These are phyloP conservation scores for Phortica okadai DNA, from an alignment of 2,888 invertebrate species.

Conservation along the genomic window DNA sequence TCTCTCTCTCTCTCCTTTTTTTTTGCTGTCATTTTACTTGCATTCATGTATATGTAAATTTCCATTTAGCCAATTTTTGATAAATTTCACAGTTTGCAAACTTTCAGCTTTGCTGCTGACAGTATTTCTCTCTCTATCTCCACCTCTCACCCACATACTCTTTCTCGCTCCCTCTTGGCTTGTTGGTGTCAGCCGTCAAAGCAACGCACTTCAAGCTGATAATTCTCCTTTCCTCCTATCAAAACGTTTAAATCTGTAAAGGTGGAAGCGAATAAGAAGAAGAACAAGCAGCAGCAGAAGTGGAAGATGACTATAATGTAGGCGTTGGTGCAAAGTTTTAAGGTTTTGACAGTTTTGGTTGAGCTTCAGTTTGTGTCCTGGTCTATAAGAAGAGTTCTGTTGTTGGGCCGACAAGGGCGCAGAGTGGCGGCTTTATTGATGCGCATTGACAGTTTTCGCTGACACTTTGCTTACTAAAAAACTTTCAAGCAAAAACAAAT, in stretches of 20 bases:
- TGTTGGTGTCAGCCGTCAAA: too few relatives aligned
- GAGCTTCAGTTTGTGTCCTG: neutral
- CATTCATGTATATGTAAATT: too few relatives aligned
- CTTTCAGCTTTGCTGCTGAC: constrained; percentile 5
- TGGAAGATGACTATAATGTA: neutral
- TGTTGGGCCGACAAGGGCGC: too few relatives aligned
- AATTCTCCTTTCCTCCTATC: too few relatives aligned
- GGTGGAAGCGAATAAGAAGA: too few relatives aligned
- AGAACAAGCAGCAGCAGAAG: neutral
- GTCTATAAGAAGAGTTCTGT: too few relatives aligned
- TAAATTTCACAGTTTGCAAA: neutral
- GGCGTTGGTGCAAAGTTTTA: constrained; percentile 11
- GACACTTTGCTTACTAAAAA: neutral
- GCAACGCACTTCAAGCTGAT: too few relatives aligned
- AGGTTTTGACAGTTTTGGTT: constrained; percentile 13
- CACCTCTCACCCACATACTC: too few relatives aligned
- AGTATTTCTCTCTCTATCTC: neutral
- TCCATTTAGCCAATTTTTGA: neutral
- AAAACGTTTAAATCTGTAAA: too few relatives aligned
- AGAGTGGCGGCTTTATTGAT: constrained; percentile 1
- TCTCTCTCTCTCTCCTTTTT: neutral
- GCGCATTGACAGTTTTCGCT: constrained; percentile 21
- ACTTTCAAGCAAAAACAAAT: neutral
- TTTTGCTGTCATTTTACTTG: neutral
- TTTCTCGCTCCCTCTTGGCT: too few relatives aligned